Base-by-base conservation (phyloP, 2,888 invertebrate species). In the Mesochorus sp. region DNA sequence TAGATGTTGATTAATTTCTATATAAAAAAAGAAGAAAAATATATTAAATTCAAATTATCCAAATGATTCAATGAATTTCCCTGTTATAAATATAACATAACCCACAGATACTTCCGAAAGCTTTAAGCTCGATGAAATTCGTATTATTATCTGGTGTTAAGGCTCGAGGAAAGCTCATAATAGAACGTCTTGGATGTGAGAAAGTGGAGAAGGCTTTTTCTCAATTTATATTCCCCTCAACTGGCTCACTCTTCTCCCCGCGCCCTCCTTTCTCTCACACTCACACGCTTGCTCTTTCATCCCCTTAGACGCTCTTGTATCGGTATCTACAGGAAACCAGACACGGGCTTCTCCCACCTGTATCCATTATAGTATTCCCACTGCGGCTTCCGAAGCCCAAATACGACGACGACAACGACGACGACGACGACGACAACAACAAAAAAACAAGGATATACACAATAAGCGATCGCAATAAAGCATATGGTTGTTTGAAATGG, bases 401-500 rank as follows among this genome's bases (percentile, higher is more conserved):
- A 78, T 28, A 51, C 42, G 51, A 68, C 74, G 21, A 55, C 49
- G 24, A 49, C 10, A 34, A 47, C 17, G 37, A 37, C 37, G 55
- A n/a, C 59, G 66, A 51, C 51, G 26, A 67, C 14, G 64, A 47
- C 31, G 49, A 57, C 70, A 42, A 68, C 49, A 61, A 74, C 68
- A 68, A 64, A 62, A 64, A 64, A 62, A 71, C 44, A 39, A 55
- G 39, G 51, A 64, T 44, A 21, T 26, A 34, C 62, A 70, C 57
- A 70, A 74, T 70, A 74, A 78, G 62, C 39, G 61, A 68, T 39
- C 51, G 37, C 68, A 70, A 78, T 78, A 74, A 64, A 74, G 64
- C 64, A 44, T 62, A 51, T 28, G 44, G 0, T 17, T 26, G 31
- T 70, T 70, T 17, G 64, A 70, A 78, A 78, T 74, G 78, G 37